These are phyloP conservation scores for Lingula anatina DNA, from an alignment of 2,888 invertebrate genomes.

Conservation along the genomic window DNA sequence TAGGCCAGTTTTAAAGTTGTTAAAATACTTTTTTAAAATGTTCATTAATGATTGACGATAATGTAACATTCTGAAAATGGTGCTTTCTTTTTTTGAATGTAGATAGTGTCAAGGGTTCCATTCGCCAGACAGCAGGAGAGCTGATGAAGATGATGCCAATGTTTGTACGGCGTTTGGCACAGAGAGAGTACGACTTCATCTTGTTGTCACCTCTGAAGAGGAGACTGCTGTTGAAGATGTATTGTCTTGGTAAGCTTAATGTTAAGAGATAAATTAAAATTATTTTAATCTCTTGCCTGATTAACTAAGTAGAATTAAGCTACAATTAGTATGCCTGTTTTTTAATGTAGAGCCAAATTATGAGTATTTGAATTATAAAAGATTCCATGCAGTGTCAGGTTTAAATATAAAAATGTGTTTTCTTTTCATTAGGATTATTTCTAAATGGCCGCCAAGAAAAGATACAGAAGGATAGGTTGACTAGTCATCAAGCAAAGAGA, in stretches of 20 bases:
- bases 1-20: background rate
- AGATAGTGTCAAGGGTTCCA: conserved; percentile 41
- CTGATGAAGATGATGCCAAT: conserved; percentile 39
- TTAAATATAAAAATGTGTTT: too few relatives aligned
- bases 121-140: conserved; percentile 31
- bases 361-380: background rate
- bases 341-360: background rate
- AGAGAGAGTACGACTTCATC: conserved; percentile 44
- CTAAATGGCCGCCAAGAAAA: conserved; percentile 33
- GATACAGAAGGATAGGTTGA: conserved; percentile 25
- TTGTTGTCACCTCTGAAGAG: conserved; percentile 34
- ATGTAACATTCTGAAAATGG: background rate
- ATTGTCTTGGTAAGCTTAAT: conserved; percentile 26
- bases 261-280: background rate
- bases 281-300: background rate
- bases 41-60: background rate
- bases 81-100: conserved; percentile 1
- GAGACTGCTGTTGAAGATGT: conserved; percentile 42
- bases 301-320: too few relatives aligned
- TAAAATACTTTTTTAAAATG: background rate
- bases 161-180: conserved; percentile 38
- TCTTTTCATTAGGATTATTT: conserved; percentile 36
- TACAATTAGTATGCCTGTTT: background rate
- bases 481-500: conserved; percentile 20
- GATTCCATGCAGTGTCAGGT: background rate